Conservation (phyloP, 1,140 invertebrate species). For the Choristoneura fumiferana region DNA sequence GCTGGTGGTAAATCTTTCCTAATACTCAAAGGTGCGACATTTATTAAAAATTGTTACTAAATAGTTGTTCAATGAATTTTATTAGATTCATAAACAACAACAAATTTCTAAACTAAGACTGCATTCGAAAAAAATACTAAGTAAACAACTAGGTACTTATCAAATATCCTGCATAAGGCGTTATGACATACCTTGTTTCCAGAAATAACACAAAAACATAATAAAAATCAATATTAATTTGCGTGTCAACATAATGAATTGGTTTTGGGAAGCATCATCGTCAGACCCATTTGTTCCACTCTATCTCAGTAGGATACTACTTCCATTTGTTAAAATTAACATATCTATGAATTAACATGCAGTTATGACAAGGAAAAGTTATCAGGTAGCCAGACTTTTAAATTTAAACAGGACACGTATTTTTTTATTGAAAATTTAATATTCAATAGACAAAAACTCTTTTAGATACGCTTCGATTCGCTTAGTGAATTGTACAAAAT, state of each 20-base stretch:
- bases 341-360: slow-evolving; percentile 54
- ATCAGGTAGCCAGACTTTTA: slow-evolving; percentile 26
- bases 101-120: no score
- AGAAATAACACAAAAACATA: background rate
- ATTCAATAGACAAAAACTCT: background rate
- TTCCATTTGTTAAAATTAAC: slow-evolving; percentile 68
- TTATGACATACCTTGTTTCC: no score
- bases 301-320: slow-evolving; percentile 57
- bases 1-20: no score
- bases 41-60: no score
- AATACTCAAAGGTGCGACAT: no score
- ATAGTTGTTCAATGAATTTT: no score
- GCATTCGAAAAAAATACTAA: no score
- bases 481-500: no score
- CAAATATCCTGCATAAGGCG: no score
- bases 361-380: slow-evolving; percentile 28
- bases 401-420: slow-evolving; percentile 11
- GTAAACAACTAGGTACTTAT: no score
- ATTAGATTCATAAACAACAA: no score
- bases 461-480: no score
- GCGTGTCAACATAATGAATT: slow-evolving; percentile 42
- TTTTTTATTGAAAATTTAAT: slow-evolving; percentile 2
- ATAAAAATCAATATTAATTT: slow-evolving; percentile 21
- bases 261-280: slow-evolving; percentile 39
- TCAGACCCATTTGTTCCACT: slow-evolving; percentile 63